Base-by-base conservation (phyloP, 2,888 invertebrate species). In the Drosophila quinaria region DNA sequence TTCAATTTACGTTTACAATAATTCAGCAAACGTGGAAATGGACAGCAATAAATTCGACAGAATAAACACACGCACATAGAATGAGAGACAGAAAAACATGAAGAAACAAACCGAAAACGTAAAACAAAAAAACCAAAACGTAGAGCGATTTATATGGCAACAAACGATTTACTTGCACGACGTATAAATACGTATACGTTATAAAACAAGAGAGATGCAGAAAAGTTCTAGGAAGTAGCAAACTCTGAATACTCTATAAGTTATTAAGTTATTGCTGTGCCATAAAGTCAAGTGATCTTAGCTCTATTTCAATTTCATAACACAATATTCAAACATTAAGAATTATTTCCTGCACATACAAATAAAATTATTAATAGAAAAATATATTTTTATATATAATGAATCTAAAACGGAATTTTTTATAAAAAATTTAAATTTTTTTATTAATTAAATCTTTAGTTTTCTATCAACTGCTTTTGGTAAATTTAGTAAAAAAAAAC, bases 1-100 rank as follows among this genome's bases (percentile, higher is more conserved):
- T 84, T 81, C 89, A 87, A 85, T 85, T 85, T 88, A 87, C 89
- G 84, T 83, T 79, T 77, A 84, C 85, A 80, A 85, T 85, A 85
- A 89, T 85, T 89, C 87, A 85, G 68, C 77, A 75, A 78, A 84
- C 78, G 87, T 78, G 78, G 70, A 89, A 85, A 84, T 81, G 85
- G 87, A 75, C 75, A 54, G 81, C 89, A 61, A 85, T 85, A 85
- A 89, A 89, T 85, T 89, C 65, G 61, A 72, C 59, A 69, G 66
- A 50, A 64, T 61, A 80, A 78, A 64, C 79, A 81, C 52, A 54
- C 64, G 51, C 15, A 58, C 22, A 39, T n/a, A 51, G 41, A 46
- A 33, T 15, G 39, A 65, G 41, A 58, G 42, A 39, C 42, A 52
- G 19, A 17, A 35, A 42, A 47, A 60, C 41, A 19, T 33, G 52